Conservation (phyloP, 2,113 vertebrate species). For the Tragelaphus scriptus region DNA sequence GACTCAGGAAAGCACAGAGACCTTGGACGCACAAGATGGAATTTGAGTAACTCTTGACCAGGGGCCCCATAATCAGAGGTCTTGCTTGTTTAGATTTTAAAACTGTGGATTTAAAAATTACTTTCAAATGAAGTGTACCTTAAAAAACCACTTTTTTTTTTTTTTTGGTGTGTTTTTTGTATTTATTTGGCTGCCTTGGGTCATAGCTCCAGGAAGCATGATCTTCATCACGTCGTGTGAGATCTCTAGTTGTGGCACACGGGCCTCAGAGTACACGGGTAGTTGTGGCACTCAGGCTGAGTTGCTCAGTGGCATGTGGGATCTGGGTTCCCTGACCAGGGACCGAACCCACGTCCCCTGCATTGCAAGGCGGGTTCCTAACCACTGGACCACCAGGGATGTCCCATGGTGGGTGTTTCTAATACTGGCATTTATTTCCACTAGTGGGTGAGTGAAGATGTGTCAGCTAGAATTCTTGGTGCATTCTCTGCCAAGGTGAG, state of each 20-base stretch:
- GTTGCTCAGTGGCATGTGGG: background rate
- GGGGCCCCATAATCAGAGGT: background rate
- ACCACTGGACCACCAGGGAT: background rate
- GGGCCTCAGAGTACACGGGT: fast-evolving
- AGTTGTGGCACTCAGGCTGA: background rate
- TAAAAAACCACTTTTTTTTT: background rate
- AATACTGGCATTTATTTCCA: background rate
- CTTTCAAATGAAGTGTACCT: background rate
- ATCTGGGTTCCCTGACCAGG: background rate
- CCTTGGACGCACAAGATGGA: background rate
- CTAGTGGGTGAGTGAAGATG: background rate
- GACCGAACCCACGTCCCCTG: background rate
- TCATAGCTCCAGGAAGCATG: background rate
- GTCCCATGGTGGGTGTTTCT: background rate
- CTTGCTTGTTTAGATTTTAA: background rate
- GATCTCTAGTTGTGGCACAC: fast-evolving
- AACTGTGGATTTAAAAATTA: background rate
- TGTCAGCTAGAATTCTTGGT: background rate
- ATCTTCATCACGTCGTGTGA: fast-evolving
- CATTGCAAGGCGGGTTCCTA: background rate
- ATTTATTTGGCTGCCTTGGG: background rate
- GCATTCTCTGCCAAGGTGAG: background rate
- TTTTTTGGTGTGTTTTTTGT: background rate
- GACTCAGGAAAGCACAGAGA: background rate
- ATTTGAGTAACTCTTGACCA: background rate